Conservation (phyloP, 2,113 vertebrate genomes). For the Antennarius striatus region DNA sequence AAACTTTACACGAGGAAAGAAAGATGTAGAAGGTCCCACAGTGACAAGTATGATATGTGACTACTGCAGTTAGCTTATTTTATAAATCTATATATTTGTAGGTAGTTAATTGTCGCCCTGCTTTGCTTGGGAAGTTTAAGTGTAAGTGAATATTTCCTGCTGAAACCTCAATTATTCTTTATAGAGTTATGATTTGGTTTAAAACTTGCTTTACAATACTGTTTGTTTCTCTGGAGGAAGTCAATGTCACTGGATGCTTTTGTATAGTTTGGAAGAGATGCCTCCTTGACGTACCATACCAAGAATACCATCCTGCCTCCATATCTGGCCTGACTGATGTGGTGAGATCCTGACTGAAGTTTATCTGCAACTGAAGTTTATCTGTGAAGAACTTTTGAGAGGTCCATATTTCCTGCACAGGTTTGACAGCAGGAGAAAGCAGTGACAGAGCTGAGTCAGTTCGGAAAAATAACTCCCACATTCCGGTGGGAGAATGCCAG, state of each 20-base stretch:
- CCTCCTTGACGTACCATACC: conserved; percentile 70
- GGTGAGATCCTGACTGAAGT: conserved; percentile 20
- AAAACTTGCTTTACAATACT: conserved; percentile 5
- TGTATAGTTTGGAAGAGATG: conserved; percentile 55
- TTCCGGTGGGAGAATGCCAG: conserved; percentile 56
- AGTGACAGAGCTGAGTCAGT: conserved; percentile 38
- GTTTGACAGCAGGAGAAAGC: conserved; percentile 55
- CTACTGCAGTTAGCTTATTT: not conserved
- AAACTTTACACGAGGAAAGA: not conserved
- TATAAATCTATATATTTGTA: not conserved
- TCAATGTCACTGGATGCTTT: conserved; percentile 40
- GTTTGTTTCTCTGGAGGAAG: conserved; percentile 42
- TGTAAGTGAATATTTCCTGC: not conserved
- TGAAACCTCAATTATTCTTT: conserved; percentile 7
- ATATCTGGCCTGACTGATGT: conserved; percentile 52
- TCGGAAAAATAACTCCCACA: conserved; percentile 46
- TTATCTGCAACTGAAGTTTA: conserved; percentile 45
- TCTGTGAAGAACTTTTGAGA: conserved; percentile 57
- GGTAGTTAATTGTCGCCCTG: not conserved
- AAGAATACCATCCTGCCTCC: conserved; percentile 58
- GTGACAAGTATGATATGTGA: conserved; percentile 1
- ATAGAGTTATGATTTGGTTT: conserved; percentile 14
- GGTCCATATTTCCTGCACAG: conserved; percentile 52
- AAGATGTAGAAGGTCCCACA: not conserved
- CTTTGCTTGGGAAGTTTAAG: not conserved